Conservation (phyloP, 2,113 vertebrate species). For the Lampris megalopsis region DNA sequence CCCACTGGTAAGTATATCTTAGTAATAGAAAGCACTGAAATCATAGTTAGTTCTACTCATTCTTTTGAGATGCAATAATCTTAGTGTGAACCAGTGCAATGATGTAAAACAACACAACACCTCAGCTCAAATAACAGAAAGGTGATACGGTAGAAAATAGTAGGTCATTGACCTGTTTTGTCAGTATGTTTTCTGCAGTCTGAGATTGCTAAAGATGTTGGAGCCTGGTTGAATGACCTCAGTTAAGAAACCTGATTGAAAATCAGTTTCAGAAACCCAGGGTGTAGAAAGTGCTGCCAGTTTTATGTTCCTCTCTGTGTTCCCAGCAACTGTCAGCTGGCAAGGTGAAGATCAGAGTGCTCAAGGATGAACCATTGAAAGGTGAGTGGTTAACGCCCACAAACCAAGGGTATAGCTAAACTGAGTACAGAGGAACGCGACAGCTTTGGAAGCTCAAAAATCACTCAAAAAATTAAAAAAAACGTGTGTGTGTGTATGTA, state of each 20-base stretch:
- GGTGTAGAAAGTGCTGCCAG: neutral
- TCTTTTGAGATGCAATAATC: neutral
- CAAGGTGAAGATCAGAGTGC: constrained; percentile 87
- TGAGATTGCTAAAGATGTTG: neutral
- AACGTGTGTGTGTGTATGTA: neutral
- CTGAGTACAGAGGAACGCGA: neutral
- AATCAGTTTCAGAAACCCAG: neutral
- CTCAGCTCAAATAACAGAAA: neutral
- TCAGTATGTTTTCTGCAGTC: neutral
- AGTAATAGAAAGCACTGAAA: neutral
- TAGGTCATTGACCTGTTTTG: neutral
- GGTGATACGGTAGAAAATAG: neutral
- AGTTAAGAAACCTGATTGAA: neutral
- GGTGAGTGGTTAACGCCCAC: constrained; percentile 62
- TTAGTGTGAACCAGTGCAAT: neutral
- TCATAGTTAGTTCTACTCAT: neutral
- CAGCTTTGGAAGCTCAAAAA: neutral
- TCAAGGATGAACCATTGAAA: constrained; percentile 82
- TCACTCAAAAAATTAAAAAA: too few relatives aligned
- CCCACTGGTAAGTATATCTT: neutral
- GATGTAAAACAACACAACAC: neutral
- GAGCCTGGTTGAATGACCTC: neutral
- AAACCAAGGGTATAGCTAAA: constrained; percentile 19
- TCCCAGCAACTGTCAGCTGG: constrained; percentile 83
- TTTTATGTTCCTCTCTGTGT: constrained; percentile 37